Base-by-base conservation (phyloP, 1,140 invertebrate genomes). In the Spodoptera litura region DNA sequence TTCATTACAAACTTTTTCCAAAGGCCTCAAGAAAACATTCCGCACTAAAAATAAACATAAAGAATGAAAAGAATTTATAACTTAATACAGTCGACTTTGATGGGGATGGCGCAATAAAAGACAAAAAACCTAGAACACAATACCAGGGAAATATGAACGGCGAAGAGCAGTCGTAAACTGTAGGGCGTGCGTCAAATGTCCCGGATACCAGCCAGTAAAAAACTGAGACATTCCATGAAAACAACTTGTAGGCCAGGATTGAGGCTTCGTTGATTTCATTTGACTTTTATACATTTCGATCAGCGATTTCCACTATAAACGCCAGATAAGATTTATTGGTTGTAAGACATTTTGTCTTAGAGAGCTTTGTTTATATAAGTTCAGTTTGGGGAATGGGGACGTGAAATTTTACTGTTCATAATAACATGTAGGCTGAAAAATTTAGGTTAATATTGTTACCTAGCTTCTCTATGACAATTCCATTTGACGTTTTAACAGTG, bases 81-180 rank as follows among this genome's bases (percentile, higher is more conserved):
- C 66, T 53, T 70, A 70, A 53, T 53, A 70, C 66, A 52, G 12
- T 70, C 66, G 31, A 44, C 12, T 70, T 70, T 31, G 51, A 52
- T 70, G 49, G 66, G 2, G 53, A 52, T 20, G 66, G 11, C 10
- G 35, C 13, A 15, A 59, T 72, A 72, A 72, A 72, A 72, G 44
- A 15, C 9, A 49, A 66, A 49, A 49, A 64, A n/a, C 35, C 38
- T 44, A 35, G 27, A 58, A 72, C 15, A 72, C 70, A 72, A 72
- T 72, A 72, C 53, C 31, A 72, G 53, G 53, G 53, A 66, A 66
- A 66, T 58, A 72, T 72, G 55, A 59, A 72, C 38, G 38, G 62
- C 15, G 62, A 66, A 38, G 55, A 59, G 55, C 53, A 25, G 44
- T 72, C 70, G 35, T 72, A 72, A 72, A 72, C 55, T 13, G n/a